These are phyloP conservation scores for Tachysurus fulvidraco DNA, from an alignment of 2,113 vertebrate genomes.

Conservation along the genomic window DNA sequence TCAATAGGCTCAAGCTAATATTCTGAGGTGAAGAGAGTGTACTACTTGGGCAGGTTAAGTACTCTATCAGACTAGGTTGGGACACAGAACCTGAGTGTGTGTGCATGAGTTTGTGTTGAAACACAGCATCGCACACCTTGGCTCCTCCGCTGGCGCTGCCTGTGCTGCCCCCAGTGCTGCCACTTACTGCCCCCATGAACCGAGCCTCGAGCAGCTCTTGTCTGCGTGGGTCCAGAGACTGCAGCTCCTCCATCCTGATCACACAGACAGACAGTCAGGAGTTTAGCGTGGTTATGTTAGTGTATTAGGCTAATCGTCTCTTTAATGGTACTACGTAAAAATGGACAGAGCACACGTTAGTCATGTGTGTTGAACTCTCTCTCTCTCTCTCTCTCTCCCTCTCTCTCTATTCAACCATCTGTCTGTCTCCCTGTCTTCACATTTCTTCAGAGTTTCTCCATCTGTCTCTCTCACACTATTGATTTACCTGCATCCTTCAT, in stretches of 20 bases:
- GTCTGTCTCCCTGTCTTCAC: not conserved
- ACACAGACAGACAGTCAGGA: not conserved
- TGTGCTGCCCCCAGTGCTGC: constrained; percentile 92
- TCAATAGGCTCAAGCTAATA: not conserved
- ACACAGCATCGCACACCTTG: constrained; percentile 74
- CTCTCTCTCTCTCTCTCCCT: not conserved
- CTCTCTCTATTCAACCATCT: not conserved
- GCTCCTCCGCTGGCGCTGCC: constrained; percentile 94
- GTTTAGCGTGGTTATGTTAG: not conserved
- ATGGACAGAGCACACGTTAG: not conserved
- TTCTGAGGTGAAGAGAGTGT: too few relatives aligned
- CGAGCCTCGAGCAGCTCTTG: constrained; percentile 97
- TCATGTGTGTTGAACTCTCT: not conserved
- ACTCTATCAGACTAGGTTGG: too few relatives aligned
- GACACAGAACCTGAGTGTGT: not conserved
- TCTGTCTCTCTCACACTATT: not conserved
- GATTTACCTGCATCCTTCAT: not conserved
- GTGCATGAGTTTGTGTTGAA: not conserved
- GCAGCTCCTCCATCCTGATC: constrained; percentile 96
- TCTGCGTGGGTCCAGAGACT: constrained; percentile 96
- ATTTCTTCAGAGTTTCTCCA: not conserved
- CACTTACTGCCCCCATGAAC: constrained; percentile 94
- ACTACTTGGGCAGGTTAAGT: too few relatives aligned
- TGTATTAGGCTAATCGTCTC: not conserved
- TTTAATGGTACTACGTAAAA: not conserved